A percentile compares a stretch with the other conserved stretches of the same genome.
These are phyloP conservation scores for Seriola quinqueradiata DNA, from an alignment of 2,113 vertebrate genomes.

Conservation along the genomic window DNA sequence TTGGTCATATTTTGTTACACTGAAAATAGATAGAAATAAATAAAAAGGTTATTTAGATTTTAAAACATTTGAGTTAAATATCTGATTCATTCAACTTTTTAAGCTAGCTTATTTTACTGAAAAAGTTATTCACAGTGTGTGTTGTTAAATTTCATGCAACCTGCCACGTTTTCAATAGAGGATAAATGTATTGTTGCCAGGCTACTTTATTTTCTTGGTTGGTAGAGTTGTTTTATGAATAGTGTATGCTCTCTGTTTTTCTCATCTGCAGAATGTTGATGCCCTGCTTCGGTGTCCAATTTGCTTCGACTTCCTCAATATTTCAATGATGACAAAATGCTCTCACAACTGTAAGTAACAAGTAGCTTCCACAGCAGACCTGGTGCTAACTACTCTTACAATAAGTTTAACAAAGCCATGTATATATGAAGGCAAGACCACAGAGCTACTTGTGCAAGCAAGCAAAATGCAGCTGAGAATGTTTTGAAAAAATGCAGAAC, in stretches of 20 bases:
- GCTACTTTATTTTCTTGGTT: not conserved
- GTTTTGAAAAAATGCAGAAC: not conserved
- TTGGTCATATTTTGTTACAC: too few relatives aligned
- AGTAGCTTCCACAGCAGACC: not conserved
- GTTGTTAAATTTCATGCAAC: not conserved
- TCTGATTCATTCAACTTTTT: too few relatives aligned
- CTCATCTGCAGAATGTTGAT: constrained; percentile 87
- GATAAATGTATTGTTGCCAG: not conserved
- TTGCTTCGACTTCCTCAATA: constrained; percentile 95
- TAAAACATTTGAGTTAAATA: too few relatives aligned
- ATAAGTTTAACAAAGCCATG: not conserved
- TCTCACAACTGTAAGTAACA: constrained; percentile 96
- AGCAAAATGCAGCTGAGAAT: not conserved
- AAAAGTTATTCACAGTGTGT: too few relatives aligned
- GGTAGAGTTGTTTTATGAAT: not conserved
- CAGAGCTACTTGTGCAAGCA: not conserved
- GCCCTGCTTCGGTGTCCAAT: constrained; percentile 92
- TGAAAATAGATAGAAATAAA: too few relatives aligned
- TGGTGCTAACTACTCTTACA: not conserved
- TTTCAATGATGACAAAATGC: constrained; percentile 95
- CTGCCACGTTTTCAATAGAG: not conserved
- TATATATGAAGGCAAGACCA: not conserved
- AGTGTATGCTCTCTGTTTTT: constrained; percentile 6
- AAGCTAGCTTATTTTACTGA: too few relatives aligned
- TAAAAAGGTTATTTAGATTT: too few relatives aligned